Base-by-base conservation (phyloP, 2,888 invertebrate genomes). In the Archips xylosteana region DNA sequence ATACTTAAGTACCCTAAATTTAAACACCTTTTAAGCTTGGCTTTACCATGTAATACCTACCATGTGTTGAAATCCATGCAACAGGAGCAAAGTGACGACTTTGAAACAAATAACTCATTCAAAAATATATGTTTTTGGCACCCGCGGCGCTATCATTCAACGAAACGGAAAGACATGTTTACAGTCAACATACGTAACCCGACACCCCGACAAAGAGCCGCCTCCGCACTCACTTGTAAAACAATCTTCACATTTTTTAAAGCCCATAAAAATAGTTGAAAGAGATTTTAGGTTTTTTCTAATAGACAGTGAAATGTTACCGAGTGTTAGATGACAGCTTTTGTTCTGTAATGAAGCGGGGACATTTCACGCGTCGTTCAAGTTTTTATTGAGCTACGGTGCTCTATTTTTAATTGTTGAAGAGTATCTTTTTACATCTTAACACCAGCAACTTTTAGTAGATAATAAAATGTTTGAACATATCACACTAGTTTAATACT, bases 271-370 rank as follows among this genome's bases (percentile, higher is more conserved):
- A 94, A 94, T 94, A 94, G 94, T 93, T 92, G 85, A 94, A 93
- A 94, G 92, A 90, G 89, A 90, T 89, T 90, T 85, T 86, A 82
- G 81, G 85, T 87, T 89, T 88, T 86, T 91, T 92, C 91, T 91
- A 91, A 92, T 92, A 93, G 92, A 92, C 93, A 91, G 89, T 94
- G 94, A 94, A 94, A 93, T 94, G 94, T 94, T 91, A 89, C 94
- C 90, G 92, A 92, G 90, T 90, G 90, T 90, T 91, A 82, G 89
- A 88, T 92, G 94, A 93, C 94, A 92, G 93, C 94, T 94, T 94
- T 94, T 94, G 93, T 93, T 92, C 91, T 91, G 89, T 92, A 91
- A 92, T 90, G 92, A 92, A 91, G 86, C 88, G 88, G 92, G 87
- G 92, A 92, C 92, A 90, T 90, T 89, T 89, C 87, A 90, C 87